Base-by-base conservation (phyloP, 2,113 vertebrate species). In the Desmodus rotundus region DNA sequence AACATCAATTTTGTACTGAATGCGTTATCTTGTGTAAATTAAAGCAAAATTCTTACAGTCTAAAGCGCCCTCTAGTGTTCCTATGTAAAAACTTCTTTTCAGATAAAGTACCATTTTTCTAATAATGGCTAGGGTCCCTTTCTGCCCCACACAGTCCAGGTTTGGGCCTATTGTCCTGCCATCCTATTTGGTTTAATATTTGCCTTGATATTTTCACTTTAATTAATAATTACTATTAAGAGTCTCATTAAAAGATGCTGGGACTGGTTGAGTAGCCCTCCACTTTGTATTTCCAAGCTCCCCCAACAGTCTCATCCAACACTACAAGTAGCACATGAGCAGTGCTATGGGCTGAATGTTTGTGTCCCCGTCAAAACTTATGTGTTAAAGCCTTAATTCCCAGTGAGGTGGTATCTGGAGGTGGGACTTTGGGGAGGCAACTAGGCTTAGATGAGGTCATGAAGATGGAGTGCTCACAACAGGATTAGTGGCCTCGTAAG, bases 21-120 rank as follows among this genome's bases (percentile, higher is more conserved):
- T 2, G 10, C 3, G 6, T n/a, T 38, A 72, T 47, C n/a, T 20
- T n/a, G 2, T 2, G 13, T 47, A 88, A 50, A 67, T 4, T 31
- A 61, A 94, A 95, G 68, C 50, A 38, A 7, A 67, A 76, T 82
- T 94, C 67, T 89, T 80, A 68, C 93, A 97, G 96, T 95, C 97
- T 98, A 73, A 96, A 82, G 97, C 95, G 98, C 98, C 98, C 98
- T 97, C 98, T 98, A 98, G 98, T 78, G 98, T 88, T 97, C 91
- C 2, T 9, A 5, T 11, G 28, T 41, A 38, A 92, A 87, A 96
- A 82, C 13, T 82, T 77, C 89, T 41, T 92, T 88, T 50, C 86
- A 38, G 43, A 36, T 38, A 52, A 50, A 3, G 45, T 12, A 1
- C 26, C 22, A 6, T 19, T 24, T 83, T 63, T 41, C 67, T 43